phyloP scores from a whole-genome alignment of 53 echinoderm and acorn worm species.

The Arbacia lixula region DNA sequence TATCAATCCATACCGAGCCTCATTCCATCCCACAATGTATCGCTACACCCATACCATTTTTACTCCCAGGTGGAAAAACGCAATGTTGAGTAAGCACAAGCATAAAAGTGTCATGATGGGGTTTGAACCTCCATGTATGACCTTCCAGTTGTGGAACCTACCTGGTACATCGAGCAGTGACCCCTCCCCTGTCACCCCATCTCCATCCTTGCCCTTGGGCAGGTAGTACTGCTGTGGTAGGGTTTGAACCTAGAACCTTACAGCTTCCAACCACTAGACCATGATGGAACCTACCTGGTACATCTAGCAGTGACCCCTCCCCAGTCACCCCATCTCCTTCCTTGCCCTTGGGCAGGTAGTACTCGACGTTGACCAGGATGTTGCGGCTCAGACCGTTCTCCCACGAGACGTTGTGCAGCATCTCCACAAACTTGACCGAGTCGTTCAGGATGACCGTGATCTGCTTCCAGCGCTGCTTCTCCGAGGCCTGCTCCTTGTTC shows the following conservation, averaged over 20 bases:
- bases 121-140: no score
- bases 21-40: no score
- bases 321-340: constrained; percentile 94
- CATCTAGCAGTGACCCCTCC: constrained; percentile 92
- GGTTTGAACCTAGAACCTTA: no score
- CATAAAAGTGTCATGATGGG: no score
- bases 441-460: constrained; percentile 86
- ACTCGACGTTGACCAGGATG: constrained; percentile 77
- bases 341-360: constrained; percentile 79
- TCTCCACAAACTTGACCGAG: constrained; percentile 93
- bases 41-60: no score
- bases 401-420: constrained; percentile 81
- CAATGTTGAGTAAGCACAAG: no score
- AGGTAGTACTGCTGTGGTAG: constrained; percentile 92
- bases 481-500: constrained; percentile 76
- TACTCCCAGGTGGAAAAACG: no score
- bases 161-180: constrained; percentile 91
- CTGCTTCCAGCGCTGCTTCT: constrained; percentile 97
- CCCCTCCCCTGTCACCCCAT: constrained; percentile 96
- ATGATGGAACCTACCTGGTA: constrained; percentile 73
- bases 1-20: no score
- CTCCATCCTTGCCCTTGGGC: constrained; percentile 77
- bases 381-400: constrained; percentile 83
- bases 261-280: no score
- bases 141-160: no score